These are phyloP conservation scores for Pseudopipra pipra DNA, from an alignment of 2,113 vertebrate genomes.

Conservation along the genomic window DNA sequence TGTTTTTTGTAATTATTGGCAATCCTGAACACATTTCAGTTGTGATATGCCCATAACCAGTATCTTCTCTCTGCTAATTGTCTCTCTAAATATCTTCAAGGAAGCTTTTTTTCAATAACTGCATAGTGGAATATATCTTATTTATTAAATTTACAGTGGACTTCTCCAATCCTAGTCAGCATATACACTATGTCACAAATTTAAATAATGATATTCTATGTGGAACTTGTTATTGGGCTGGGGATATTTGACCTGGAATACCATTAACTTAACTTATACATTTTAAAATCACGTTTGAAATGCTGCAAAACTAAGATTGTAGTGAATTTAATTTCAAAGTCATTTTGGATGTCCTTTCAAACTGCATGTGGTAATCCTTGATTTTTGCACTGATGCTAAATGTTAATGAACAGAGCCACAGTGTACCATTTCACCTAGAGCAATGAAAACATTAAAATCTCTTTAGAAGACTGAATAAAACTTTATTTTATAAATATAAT, in stretches of 20 bases:
- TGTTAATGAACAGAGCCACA: constrained; percentile 80
- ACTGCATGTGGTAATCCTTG: constrained; percentile 76
- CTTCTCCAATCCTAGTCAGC: constrained; percentile 19
- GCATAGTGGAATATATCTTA: not conserved
- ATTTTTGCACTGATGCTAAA: constrained; percentile 76
- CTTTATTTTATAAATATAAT: constrained; percentile 89
- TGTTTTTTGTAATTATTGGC: not conserved
- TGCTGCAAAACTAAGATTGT: constrained; percentile 73
- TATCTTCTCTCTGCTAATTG: not conserved
- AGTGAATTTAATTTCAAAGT: constrained; percentile 80
- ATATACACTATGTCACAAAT: constrained; percentile 21
- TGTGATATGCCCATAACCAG: not conserved
- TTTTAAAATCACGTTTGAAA: constrained; percentile 77
- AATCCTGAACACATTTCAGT: not conserved
- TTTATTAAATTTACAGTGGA: constrained; percentile 52
- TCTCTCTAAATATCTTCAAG: not conserved
- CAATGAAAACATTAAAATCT: constrained; percentile 85
- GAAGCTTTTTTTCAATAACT: not conserved
- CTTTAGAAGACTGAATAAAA: constrained; percentile 84
- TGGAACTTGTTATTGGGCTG: constrained; percentile 58
- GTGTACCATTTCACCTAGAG: constrained; percentile 76
- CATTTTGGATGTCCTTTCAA: constrained; percentile 74
- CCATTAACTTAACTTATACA: constrained; percentile 74
- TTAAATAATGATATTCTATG: constrained; percentile 69
- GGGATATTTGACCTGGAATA: constrained; percentile 72